A percentile compares a stretch with the other conserved stretches of the same genome.
These are phyloP conservation scores for Stramonita haemastoma DNA, from an alignment of 2,888 invertebrate species.

Conservation along the genomic window DNA sequence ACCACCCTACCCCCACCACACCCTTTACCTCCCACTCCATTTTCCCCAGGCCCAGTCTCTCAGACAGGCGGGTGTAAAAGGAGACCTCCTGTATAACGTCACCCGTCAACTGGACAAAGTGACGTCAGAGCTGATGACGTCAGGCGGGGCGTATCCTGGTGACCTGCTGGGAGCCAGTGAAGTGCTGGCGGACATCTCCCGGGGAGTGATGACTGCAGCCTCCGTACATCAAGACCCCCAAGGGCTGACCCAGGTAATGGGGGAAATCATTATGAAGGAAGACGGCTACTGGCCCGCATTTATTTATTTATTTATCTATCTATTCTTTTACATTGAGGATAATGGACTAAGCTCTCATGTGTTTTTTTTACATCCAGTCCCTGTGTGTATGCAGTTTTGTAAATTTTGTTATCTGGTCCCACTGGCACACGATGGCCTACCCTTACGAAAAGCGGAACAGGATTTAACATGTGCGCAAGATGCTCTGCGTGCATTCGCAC, in stretches of 20 bases:
- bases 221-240: conserved; percentile 40
- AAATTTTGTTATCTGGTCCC: too few relatives aligned
- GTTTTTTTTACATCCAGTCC: too few relatives aligned
- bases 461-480: too few relatives aligned
- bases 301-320: too few relatives aligned
- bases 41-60: conserved; percentile 36
- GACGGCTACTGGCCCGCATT: too few relatives aligned
- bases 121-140: conserved; percentile 38
- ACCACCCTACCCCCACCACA: too few relatives aligned
- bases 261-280: background rate
- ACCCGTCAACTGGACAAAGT: conserved; percentile 48
- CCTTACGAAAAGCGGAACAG: too few relatives aligned
- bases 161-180: conserved; percentile 58
- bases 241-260: conserved; percentile 52
- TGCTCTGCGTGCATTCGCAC: too few relatives aligned
- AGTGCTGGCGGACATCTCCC: conserved; percentile 55
- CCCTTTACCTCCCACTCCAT: background rate
- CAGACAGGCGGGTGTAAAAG: conserved; percentile 34
- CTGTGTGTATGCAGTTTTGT: too few relatives aligned
- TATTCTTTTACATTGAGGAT: too few relatives aligned
- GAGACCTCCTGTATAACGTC: conserved; percentile 45
- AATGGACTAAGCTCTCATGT: too few relatives aligned
- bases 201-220: conserved; percentile 46
- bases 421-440: too few relatives aligned
- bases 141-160: conserved; percentile 55